Conservation (phyloP, 2,113 vertebrate genomes). For the Smithornis capensis region DNA sequence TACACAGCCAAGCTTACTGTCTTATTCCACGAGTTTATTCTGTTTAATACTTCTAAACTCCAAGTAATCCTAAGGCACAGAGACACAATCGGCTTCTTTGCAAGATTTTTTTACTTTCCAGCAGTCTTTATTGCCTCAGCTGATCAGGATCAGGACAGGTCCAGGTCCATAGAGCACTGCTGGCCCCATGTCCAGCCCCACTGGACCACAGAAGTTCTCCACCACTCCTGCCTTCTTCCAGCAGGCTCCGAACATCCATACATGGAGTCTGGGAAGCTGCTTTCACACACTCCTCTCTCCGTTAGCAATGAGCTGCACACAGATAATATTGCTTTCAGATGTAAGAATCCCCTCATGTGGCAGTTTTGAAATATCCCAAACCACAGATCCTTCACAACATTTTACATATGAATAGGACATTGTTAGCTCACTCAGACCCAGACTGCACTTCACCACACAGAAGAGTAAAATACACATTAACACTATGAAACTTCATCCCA, state of each 20-base stretch:
- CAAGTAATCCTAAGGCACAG: not conserved
- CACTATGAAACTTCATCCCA: slow-evolving; percentile 44
- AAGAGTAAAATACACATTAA: slow-evolving; percentile 42
- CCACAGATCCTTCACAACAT: slow-evolving; percentile 11
- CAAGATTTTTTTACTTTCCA: not conserved
- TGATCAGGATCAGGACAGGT: not conserved
- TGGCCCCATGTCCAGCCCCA: not conserved
- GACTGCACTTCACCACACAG: slow-evolving; percentile 8
- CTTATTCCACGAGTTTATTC: not conserved
- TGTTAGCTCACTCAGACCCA: slow-evolving; percentile 19
- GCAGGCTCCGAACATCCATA: rapidly evolving
- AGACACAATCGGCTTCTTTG: not conserved
- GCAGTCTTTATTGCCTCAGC: not conserved
- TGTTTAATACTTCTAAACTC: slow-evolving; percentile 19
- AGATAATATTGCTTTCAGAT: slow-evolving; percentile 30
- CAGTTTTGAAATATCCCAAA: slow-evolving; percentile 21
- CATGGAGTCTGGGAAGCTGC: not conserved
- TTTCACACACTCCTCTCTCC: not conserved
- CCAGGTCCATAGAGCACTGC: not conserved
- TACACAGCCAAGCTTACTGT: not conserved
- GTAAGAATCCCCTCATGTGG: not conserved
- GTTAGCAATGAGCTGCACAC: not conserved
- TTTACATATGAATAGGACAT: slow-evolving; percentile 52
- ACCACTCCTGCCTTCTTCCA: not conserved
- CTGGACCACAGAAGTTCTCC: rapidly evolving